Percentiles rank a stretch among this genome's conserved stretches.
Evolutionary conservation across 1,140 invertebrate species (phyloP).

Genomic region (Leptopilina boulardi): DNA sequence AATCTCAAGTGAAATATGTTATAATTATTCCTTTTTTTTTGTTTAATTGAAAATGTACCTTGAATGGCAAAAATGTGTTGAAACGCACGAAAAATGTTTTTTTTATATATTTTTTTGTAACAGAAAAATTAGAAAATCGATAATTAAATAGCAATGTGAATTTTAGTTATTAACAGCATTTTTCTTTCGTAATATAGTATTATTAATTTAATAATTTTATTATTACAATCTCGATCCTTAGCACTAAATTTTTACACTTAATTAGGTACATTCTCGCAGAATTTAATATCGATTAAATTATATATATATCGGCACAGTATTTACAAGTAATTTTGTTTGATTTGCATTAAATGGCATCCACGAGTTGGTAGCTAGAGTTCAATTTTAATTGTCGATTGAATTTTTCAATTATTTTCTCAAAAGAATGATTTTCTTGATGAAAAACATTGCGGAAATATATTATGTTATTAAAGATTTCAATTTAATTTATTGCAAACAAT

Average conservation of each 20-base stretch:
- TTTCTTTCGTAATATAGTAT: slow-evolving; percentile 3
- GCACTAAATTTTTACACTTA: slow-evolving; percentile 39
- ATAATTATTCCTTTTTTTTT: too few species aligned
- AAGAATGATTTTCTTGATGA: too few species aligned
- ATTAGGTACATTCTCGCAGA: slow-evolving; percentile 47
- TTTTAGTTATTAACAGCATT: background rate
- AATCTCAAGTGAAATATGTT: background rate
- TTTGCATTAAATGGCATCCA: slow-evolving; percentile 20
- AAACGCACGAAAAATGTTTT: background rate
- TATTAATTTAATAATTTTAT: slow-evolving; percentile 3
- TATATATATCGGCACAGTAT: slow-evolving; percentile 49
- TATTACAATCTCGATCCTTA: slow-evolving; percentile 1
- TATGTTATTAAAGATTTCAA: too few species aligned
- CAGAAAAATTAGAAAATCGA: background rate
- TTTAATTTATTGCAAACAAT: too few species aligned
- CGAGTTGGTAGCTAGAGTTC: background rate
- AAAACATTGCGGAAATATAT: too few species aligned
- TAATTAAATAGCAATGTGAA: background rate
- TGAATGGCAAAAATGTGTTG: background rate
- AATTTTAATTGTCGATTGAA: background rate
- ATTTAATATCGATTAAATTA: slow-evolving; percentile 46
- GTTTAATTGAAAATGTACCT: slow-evolving; percentile 12
- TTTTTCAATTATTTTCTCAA: background rate
- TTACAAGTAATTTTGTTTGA: slow-evolving; percentile 48
- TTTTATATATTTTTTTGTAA: background rate